A percentile compares a stretch with the other conserved stretches of the same genome.
Evolutionary conservation across 2,888 invertebrate species (phyloP).

Genomic region (Daptonema setosum): DNA sequence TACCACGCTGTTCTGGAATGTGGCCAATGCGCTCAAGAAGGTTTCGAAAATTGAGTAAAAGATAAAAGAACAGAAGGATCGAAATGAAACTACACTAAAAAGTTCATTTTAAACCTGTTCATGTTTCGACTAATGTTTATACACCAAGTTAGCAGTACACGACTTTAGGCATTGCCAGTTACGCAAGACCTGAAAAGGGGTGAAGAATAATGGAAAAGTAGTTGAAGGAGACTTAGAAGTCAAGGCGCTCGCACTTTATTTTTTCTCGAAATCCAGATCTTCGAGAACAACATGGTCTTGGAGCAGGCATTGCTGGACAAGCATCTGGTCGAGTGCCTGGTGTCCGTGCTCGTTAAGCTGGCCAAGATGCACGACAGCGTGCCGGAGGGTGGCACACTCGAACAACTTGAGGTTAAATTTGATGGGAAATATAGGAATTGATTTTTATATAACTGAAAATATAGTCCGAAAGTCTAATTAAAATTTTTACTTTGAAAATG

Average conservation of each 20-base stretch:
- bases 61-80: background rate
- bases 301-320: slow-evolving; percentile 18
- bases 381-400: too few species aligned
- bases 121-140: too few species aligned
- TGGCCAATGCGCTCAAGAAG: background rate
- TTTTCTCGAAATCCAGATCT: too few species aligned
- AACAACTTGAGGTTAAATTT: background rate
- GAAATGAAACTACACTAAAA: too few species aligned
- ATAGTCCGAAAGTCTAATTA: background rate
- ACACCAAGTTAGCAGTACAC: too few species aligned
- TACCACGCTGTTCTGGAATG: slow-evolving; percentile 6
- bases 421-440: background rate
- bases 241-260: too few species aligned
- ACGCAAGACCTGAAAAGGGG: too few species aligned
- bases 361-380: background rate
- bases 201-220: too few species aligned
- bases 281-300: slow-evolving; percentile 18
- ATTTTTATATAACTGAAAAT: background rate
- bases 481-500: too few species aligned
- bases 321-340: slow-evolving; percentile 17
- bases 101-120: too few species aligned
- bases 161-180: too few species aligned
- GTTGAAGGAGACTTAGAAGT: too few species aligned
- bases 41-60: background rate
- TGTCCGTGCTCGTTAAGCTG: slow-evolving; percentile 11